Evolutionary conservation across 2,888 invertebrate species (phyloP), one percentile per base, ranked within the genome.

Genomic region (Mesorhabditis sp.): DNA sequence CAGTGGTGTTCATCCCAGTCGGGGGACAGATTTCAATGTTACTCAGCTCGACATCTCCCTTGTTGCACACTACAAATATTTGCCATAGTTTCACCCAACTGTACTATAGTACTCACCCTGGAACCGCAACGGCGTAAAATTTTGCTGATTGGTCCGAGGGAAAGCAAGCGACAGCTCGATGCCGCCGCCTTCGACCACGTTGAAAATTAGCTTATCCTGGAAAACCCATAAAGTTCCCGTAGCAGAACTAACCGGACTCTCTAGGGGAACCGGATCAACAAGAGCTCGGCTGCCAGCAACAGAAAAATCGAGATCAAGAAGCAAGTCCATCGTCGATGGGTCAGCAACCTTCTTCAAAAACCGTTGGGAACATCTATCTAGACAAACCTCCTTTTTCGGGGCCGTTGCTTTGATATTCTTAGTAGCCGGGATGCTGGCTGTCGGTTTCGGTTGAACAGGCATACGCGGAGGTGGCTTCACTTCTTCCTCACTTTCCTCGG

Each of bases 301-400:
- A 4, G 79, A 79, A 66, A 79, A 79, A 67, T 79, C 79, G 15
- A 79, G 71, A 67, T 79, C 79, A n/a, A 79, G 72, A 1, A 79
- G 73, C 3, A 79, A 70, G 66, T 79, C 79, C 10, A 79, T 67
- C 0, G 75, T 58, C 41, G 65, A 7, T 65, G 44, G n/a, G 7
- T 50, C 58, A 50, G 10, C 58, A 50, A 50, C 58, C n/a, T 50
- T 50, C 58, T 50, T 50, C 58, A 28, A 28, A 28, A 28, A 28
- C 28, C 28, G 28, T 28, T 28, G 1, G 28, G 28, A 28, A 28
- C 1, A 28, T 28, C 28, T 28, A 28, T 28, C 28, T 28, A 28
- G 28, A 58, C 58, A 10, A 10, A 58, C 58, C 58, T 58, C 13
- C 58, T 13, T 58, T 58, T 13, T 58, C 3, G 28, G 43, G n/a